Percentiles rank a stretch among this genome's conserved stretches.
Conservation (phyloP, 2,797 vertebrate species). For the Thaleichthys pacificus region DNA sequence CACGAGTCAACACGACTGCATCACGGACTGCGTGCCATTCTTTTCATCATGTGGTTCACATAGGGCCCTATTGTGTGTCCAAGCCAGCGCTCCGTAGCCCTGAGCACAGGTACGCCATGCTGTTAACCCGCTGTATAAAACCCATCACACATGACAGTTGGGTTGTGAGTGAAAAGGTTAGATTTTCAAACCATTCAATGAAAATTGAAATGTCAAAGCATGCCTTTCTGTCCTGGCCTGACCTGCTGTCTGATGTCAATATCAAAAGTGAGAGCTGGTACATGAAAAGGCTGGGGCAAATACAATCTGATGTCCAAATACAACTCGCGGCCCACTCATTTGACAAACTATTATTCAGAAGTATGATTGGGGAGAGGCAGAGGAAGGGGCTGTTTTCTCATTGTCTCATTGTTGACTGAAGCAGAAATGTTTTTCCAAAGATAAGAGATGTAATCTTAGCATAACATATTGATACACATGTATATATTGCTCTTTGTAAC, state of each 20-base stretch:
- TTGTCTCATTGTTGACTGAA: neutral
- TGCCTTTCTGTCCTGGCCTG: neutral
- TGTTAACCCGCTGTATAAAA: too few species aligned
- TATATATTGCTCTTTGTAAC: too few species aligned
- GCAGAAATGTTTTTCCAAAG: neutral
- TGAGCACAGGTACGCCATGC: too few species aligned
- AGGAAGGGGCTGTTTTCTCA: neutral
- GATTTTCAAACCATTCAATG: neutral
- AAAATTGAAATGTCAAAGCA: neutral
- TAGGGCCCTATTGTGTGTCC: neutral
- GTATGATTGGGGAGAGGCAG: neutral
- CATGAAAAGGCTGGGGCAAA: neutral
- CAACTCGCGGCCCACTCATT: neutral
- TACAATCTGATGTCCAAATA: neutral
- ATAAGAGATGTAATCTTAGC: neutral
- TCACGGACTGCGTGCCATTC: too few species aligned
- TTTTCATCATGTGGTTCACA: neutral
- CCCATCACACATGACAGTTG: too few species aligned
- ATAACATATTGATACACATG: neutral
- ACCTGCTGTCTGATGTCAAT: slow-evolving; percentile 3
- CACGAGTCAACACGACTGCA: neutral
- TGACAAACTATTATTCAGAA: neutral
- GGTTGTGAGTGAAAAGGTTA: neutral
- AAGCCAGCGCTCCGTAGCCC: neutral
- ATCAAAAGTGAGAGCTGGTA: neutral